Percentiles rank a stretch among this genome's conserved stretches.
phyloP scores from a whole-genome alignment of 1,140 invertebrate species.

The Drosophila sp. region DNA sequence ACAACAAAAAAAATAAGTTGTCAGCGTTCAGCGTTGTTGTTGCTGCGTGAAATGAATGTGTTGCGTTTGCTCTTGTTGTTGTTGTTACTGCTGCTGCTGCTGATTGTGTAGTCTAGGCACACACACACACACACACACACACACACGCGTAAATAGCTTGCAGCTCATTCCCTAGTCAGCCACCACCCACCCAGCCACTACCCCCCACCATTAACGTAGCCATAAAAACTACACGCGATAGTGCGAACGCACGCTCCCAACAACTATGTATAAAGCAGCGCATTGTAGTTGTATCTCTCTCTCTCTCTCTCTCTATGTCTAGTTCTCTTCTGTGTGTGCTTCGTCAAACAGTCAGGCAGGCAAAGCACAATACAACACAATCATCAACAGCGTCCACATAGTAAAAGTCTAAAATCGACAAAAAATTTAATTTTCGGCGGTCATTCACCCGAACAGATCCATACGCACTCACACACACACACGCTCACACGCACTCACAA shows the following conservation, averaged over 20 bases:
- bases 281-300: constrained; percentile 26
- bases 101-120: constrained; percentile 76
- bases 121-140: constrained; percentile 45
- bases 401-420: constrained; percentile 85
- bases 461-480: constrained; percentile 48
- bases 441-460: constrained; percentile 80
- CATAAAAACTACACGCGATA: constrained; percentile 56
- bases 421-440: constrained; percentile 84
- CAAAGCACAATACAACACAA: constrained; percentile 47
- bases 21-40: constrained; percentile 41
- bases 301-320: neutral
- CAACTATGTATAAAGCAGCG: constrained; percentile 45
- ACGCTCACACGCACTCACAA: constrained; percentile 17
- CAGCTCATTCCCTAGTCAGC: constrained; percentile 44
- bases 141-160: constrained; percentile 47
- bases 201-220: constrained; percentile 8
- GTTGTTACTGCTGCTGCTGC: constrained; percentile 35
- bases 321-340: constrained; percentile 29
- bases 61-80: constrained; percentile 42
- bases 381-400: constrained; percentile 80
- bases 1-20: constrained; percentile 59
- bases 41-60: constrained; percentile 63
- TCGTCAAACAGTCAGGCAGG: constrained; percentile 43
- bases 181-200: constrained; percentile 7
- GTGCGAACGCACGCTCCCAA: constrained; percentile 56